These are phyloP conservation scores for Xylophagus ater DNA, from an alignment of 2,888 invertebrate genomes.

Conservation along the genomic window DNA sequence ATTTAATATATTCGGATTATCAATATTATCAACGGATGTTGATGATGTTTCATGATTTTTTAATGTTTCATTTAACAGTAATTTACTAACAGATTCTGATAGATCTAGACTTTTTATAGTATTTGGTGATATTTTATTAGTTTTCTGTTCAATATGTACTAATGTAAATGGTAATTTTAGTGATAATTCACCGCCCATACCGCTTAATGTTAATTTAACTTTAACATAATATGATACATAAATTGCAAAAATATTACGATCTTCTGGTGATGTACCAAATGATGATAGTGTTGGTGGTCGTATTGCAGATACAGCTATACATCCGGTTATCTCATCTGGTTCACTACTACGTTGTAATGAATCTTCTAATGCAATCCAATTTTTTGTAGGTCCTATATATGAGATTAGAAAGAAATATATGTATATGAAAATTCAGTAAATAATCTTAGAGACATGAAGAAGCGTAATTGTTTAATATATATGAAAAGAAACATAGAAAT, in stretches of 20 bases:
- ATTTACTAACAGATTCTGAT: constrained; percentile 6
- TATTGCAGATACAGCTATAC: constrained; percentile 46
- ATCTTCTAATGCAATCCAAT: constrained; percentile 86
- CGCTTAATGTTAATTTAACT: constrained; percentile 68
- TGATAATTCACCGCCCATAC: constrained; percentile 70
- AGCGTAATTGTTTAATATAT: neutral
- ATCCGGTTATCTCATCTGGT: constrained; percentile 41
- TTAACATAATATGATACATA: constrained; percentile 87
- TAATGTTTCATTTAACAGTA: constrained; percentile 2
- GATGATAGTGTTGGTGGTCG: too few relatives aligned
- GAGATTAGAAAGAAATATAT: too few relatives aligned
- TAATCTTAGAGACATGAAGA: neutral
- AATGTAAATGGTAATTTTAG: constrained; percentile 70
- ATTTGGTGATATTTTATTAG: constrained; percentile 4
- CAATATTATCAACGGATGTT: neutral
- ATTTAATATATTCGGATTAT: constrained; percentile 1
- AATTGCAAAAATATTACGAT: constrained; percentile 79
- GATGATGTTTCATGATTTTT: neutral
- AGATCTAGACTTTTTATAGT: neutral
- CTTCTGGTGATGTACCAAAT: constrained; percentile 47
- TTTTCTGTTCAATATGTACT: constrained; percentile 45
- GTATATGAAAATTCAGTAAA: too few relatives aligned
- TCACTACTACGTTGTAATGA: constrained; percentile 61
- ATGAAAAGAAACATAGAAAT: neutral
- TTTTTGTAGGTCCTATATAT: constrained; percentile 60